These are phyloP conservation scores for Pantala flavescens DNA, from an alignment of 1,140 invertebrate genomes.

Conservation along the genomic window DNA sequence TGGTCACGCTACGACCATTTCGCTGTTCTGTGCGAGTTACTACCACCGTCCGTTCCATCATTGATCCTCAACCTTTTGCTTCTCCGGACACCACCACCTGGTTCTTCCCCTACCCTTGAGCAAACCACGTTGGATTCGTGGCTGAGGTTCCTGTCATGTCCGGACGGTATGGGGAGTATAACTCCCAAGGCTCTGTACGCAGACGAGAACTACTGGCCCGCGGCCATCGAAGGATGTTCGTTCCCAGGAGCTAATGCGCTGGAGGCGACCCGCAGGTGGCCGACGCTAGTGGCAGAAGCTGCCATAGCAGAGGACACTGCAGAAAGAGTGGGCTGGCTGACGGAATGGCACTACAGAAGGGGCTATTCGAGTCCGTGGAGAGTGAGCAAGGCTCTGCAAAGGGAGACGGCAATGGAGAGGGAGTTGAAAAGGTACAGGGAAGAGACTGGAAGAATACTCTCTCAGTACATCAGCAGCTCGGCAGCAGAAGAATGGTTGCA, in stretches of 20 bases:
- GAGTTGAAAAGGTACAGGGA: not conserved
- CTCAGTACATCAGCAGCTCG: not conserved
- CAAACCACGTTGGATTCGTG: not conserved
- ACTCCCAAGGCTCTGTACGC: not conserved
- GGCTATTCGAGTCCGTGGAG: not conserved
- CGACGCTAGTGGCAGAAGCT: not conserved
- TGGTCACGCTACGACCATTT: conserved; percentile 50
- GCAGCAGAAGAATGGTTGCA: not conserved
- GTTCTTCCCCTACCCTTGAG: not conserved
- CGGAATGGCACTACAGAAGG: not conserved
- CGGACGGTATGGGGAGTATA: not conserved
- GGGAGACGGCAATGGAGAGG: not conserved
- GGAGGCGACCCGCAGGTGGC: not conserved
- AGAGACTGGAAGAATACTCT: not conserved
- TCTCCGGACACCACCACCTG: not conserved
- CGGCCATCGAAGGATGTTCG: not conserved
- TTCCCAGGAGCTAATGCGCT: not conserved
- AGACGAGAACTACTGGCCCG: not conserved
- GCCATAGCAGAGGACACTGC: not conserved
- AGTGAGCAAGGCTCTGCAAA: not conserved
- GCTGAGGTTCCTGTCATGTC: not conserved
- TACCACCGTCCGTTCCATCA: conserved; percentile 46
- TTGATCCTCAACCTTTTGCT: conserved; percentile 29
- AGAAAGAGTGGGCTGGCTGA: not conserved
- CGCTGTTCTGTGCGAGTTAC: conserved; percentile 49